Conservation (phyloP, 2,888 invertebrate species). For the Lissonota sp. region DNA sequence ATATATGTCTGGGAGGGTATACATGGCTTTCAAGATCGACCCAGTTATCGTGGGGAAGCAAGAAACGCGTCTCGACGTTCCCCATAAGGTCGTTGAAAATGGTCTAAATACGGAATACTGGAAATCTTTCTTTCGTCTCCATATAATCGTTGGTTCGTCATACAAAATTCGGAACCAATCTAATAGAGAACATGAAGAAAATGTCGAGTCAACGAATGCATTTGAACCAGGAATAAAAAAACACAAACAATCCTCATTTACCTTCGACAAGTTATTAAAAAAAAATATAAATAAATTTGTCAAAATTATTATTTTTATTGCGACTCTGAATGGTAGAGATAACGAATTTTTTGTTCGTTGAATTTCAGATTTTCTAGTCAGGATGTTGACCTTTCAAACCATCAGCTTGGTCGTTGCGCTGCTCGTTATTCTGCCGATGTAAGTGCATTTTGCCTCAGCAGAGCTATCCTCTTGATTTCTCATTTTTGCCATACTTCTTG, state of each 20-base stretch:
- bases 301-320: too few species aligned
- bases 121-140: neutral
- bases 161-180: neutral
- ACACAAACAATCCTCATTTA: neutral
- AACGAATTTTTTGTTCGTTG: constrained; percentile 18
- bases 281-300: too few species aligned
- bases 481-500: too few species aligned
- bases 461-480: too few species aligned
- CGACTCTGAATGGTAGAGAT: too few species aligned
- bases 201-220: neutral
- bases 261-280: too few species aligned
- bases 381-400: constrained; percentile 70
- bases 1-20: constrained; percentile 31
- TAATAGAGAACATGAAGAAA: neutral
- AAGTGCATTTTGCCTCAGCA: constrained; percentile 60
- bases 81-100: constrained; percentile 3
- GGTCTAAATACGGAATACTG: neutral
- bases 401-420: constrained; percentile 66
- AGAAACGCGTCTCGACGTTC: constrained; percentile 7
- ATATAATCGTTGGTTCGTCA: neutral
- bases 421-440: constrained; percentile 69
- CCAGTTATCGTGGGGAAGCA: constrained; percentile 26
- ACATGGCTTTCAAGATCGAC: constrained; percentile 21
- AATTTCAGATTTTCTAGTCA: constrained; percentile 68
- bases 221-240: neutral